Evolutionary conservation across 1,140 invertebrate genomes (phyloP).

Genomic region (Caenorhabditis remanei): DNA sequence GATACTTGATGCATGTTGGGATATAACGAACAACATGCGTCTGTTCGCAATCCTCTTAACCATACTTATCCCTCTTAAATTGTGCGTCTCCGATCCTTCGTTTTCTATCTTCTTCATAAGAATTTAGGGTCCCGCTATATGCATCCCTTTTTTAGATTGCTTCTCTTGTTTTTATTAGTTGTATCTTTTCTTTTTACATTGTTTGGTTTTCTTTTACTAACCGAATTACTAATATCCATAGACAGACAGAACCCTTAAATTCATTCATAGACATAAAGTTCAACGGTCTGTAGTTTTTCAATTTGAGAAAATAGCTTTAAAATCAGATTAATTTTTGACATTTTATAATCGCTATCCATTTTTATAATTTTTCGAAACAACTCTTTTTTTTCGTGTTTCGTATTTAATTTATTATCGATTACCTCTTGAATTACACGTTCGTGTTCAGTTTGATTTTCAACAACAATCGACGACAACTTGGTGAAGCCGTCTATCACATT

Average conservation of each 20-base stretch:
- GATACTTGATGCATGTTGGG: slow-evolving; percentile 28
- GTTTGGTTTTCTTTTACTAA: background rate
- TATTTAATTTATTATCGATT: background rate
- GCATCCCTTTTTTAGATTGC: background rate
- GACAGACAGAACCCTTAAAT: background rate
- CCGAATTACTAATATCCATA: background rate
- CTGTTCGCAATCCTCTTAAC: slow-evolving; percentile 5
- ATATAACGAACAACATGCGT: too few species aligned
- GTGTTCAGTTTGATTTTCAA: slow-evolving; percentile 19
- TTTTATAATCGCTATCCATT: too few species aligned
- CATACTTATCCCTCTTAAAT: background rate
- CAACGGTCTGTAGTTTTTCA: background rate
- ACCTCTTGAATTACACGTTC: background rate
- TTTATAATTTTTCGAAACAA: too few species aligned
- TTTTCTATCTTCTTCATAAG: background rate
- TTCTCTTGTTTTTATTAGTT: background rate
- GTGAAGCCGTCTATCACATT: background rate
- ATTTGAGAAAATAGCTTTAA: background rate
- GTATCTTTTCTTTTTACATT: too few species aligned
- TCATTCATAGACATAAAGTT: background rate
- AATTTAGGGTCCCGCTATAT: background rate
- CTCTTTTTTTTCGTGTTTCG: background rate
- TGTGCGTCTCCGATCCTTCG: background rate
- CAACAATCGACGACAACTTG: slow-evolving; percentile 20
- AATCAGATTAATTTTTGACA: too few species aligned